A percentile compares a stretch with the other conserved stretches of the same genome.
Evolutionary conservation across 2,797 vertebrate genomes (phyloP).

Genomic region (Staurois parvus): DNA sequence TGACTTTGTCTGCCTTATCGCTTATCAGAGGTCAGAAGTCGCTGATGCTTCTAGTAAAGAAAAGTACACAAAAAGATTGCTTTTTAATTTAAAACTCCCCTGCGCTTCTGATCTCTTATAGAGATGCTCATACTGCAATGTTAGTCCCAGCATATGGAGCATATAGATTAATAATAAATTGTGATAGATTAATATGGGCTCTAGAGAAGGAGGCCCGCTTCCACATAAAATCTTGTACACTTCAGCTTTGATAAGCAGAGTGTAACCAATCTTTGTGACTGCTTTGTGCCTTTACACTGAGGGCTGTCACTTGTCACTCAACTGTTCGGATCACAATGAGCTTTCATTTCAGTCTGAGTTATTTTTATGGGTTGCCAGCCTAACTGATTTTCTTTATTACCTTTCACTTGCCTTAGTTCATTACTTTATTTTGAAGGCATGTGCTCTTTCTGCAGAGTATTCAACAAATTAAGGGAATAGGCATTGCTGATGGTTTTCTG

Average conservation of each 20-base stretch:
- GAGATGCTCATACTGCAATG: neutral
- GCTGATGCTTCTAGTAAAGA: neutral
- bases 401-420: neutral
- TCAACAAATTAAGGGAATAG: neutral
- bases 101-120: neutral
- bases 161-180: neutral
- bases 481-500: no score
- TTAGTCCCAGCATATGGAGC: neutral
- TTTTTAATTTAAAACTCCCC: neutral
- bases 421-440: neutral
- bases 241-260: neutral
- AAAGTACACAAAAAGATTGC: neutral
- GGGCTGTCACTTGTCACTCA: neutral
- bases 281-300: neutral
- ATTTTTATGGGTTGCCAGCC: neutral
- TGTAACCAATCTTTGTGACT: conserved; percentile 1
- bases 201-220: neutral
- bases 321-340: neutral
- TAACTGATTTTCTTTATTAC: conserved; percentile 1
- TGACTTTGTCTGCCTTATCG: no score
- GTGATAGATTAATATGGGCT: neutral
- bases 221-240: neutral
- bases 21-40: neutral
- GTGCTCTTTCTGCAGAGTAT: neutral
- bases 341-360: neutral